A percentile compares a stretch with the other conserved stretches of the same genome.
Evolutionary conservation across 2,888 invertebrate species (phyloP).

Genomic region (Ormyrus nitidulus): DNA sequence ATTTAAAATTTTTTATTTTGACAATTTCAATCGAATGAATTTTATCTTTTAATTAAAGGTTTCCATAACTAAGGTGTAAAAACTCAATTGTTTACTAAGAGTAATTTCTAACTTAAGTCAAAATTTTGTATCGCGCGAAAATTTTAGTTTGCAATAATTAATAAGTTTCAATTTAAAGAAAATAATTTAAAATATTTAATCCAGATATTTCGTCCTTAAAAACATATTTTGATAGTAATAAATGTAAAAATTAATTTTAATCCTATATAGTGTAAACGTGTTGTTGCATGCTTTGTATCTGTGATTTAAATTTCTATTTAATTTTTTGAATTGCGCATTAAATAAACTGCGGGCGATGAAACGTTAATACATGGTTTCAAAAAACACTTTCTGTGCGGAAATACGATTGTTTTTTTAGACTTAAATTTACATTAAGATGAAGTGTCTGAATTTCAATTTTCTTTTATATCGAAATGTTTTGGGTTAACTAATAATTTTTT

Average conservation of each 20-base stretch:
- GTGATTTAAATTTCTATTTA: conserved; percentile 33
- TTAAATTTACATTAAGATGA: too few relatives aligned
- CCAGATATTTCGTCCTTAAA: conserved; percentile 33
- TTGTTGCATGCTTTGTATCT: conserved; percentile 48
- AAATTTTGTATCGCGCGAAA: conserved; percentile 41
- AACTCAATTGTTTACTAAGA: too few relatives aligned
- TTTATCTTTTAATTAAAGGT: background rate
- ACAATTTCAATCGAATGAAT: conserved; percentile 7
- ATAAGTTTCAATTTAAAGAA: background rate
- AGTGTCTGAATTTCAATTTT: background rate
- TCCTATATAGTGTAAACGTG: conserved; percentile 50
- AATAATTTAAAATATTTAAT: conserved; percentile 14
- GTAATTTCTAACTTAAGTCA: background rate
- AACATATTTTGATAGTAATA: conserved; percentile 25
- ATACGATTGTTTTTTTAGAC: too few relatives aligned
- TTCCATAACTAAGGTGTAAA: too few relatives aligned
- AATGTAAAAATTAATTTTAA: conserved; percentile 42
- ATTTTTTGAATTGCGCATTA: conserved; percentile 16
- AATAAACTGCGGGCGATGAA: too few relatives aligned
- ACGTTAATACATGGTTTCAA: too few relatives aligned
- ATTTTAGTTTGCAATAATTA: conserved; percentile 24
- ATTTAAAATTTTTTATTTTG: background rate
- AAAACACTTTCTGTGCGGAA: too few relatives aligned
- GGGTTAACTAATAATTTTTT: background rate
- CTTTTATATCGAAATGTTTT: background rate